These are phyloP conservation scores for Argynnis bischoffii DNA, from an alignment of 2,888 invertebrate genomes.

Conservation along the genomic window DNA sequence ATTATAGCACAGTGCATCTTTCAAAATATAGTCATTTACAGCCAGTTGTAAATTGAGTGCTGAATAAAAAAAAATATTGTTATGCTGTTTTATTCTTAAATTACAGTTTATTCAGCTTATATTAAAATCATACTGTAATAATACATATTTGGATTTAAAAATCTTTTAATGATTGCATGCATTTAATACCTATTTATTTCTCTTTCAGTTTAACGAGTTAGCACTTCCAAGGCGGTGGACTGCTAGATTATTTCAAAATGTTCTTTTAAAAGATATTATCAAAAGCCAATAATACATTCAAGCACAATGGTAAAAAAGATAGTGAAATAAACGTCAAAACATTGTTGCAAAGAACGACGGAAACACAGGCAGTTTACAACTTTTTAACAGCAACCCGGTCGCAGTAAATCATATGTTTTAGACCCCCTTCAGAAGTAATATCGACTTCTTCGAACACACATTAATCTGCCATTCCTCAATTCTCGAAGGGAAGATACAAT, in stretches of 20 bases:
- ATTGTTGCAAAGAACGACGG: conserved; percentile 73
- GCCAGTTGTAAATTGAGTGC: too few relatives aligned
- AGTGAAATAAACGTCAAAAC: conserved; percentile 49
- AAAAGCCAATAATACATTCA: conserved; percentile 29
- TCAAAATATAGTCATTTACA: too few relatives aligned
- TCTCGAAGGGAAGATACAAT: conserved; percentile 72
- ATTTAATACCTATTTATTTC: too few relatives aligned
- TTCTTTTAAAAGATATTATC: conserved; percentile 21
- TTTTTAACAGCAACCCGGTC: conserved; percentile 76
- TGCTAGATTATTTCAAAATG: background rate
- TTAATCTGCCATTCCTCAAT: conserved; percentile 79
- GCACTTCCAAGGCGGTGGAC: background rate
- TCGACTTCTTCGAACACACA: conserved; percentile 80
- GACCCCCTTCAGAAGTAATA: conserved; percentile 79
- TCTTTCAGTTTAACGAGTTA: background rate
- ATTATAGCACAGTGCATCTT: too few relatives aligned
- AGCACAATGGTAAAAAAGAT: conserved; percentile 28
- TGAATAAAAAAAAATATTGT: too few relatives aligned
- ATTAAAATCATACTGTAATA: too few relatives aligned
- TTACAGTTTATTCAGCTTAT: too few relatives aligned
- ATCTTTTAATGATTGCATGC: too few relatives aligned
- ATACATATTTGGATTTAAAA: too few relatives aligned
- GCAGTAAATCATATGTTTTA: conserved; percentile 77
- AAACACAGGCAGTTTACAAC: conserved; percentile 80
- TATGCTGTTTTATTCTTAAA: too few relatives aligned